Percentiles rank a stretch among this genome's conserved stretches.
Conservation (phyloP, 1,140 invertebrate species). For the Magallana angulata region DNA sequence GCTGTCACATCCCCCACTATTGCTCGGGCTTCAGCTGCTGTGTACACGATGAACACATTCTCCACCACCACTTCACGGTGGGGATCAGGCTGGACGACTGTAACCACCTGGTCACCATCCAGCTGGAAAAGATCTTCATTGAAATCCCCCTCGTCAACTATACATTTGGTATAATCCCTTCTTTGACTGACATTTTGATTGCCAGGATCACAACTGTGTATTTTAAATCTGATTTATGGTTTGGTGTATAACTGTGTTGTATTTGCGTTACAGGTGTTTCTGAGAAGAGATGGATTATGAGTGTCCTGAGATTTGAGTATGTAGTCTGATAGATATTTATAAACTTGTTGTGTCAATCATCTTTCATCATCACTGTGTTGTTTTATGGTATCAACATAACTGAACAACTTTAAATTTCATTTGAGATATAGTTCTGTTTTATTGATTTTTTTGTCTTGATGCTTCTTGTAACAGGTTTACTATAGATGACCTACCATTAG, state of each 20-base stretch:
- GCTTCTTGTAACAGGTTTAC: not conserved
- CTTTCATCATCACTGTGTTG: too few species aligned
- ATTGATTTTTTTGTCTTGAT: too few species aligned
- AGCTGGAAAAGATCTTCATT: conserved; percentile 13
- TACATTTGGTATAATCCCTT: conserved; percentile 32
- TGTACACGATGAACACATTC: not conserved
- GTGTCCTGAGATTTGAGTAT: conserved; percentile 32
- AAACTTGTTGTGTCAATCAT: too few species aligned
- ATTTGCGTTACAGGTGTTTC: not conserved
- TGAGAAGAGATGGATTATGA: conserved; percentile 33
- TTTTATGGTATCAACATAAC: too few species aligned
- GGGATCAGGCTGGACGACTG: conserved; percentile 31
- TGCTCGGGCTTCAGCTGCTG: conserved; percentile 37
- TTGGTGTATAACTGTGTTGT: too few species aligned
- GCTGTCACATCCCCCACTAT: conserved; percentile 25
- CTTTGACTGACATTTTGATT: not conserved
- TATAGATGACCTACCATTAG: not conserved
- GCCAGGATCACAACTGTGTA: not conserved
- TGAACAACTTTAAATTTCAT: not conserved
- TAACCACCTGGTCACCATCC: conserved; percentile 29
- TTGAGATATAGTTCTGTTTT: not conserved
- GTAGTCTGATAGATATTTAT: not conserved
- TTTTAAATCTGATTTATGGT: too few species aligned
- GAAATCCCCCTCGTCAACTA: conserved; percentile 23
- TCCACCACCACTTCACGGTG: not conserved